Base-by-base conservation (phyloP, 2,113 vertebrate genomes). In the Salminus brasiliensis region DNA sequence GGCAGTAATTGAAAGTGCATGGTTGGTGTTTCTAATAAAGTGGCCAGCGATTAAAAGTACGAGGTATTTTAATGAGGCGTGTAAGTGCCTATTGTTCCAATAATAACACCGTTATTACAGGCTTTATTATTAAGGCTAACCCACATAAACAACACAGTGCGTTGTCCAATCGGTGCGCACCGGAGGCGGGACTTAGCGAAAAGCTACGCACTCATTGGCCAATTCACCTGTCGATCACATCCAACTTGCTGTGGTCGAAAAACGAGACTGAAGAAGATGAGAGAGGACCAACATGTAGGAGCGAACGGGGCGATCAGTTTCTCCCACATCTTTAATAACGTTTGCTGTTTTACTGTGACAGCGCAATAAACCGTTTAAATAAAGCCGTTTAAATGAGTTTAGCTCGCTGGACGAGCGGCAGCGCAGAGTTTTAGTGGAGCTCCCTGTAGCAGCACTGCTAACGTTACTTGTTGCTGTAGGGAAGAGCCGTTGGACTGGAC, bases 81-180 rank as follows among this genome's bases (percentile, higher is more conserved):
- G 36, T 39, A 39, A 39, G 4, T 5, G 9, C 36, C 4, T 39
- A 39, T 5, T 39, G 9, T 5, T 39, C 4, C n/a, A 25, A 11
- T 55, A 55, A 23, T 55, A 55, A 55, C 52, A 5, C 9, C 21
- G 1, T 23, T 55, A 55, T 55, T 11, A 3, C 6, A 55, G 21
- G 23, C 52, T 55, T 25, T 55, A 21, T 52, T n/a, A n/a, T 1
- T n/a, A n/a, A n/a, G n/a, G n/a, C n/a, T n/a, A n/a, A n/a, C n/a
- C n/a, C 47, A 15, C 4, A 23, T 4, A 55, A 55, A 23, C 52
- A 23, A 23, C 1, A 15, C 34, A 13, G 1, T 32, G 16, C 18
- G 63, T 0, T 3, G 13, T 76, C 72, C 27, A 79, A 63, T 72
- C 63, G 76, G 49, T 47, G 66, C 65, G 25, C 29, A 25, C 52